Base-by-base conservation (phyloP, 2,113 vertebrate species). In the Nothoprocta perdicaria region DNA sequence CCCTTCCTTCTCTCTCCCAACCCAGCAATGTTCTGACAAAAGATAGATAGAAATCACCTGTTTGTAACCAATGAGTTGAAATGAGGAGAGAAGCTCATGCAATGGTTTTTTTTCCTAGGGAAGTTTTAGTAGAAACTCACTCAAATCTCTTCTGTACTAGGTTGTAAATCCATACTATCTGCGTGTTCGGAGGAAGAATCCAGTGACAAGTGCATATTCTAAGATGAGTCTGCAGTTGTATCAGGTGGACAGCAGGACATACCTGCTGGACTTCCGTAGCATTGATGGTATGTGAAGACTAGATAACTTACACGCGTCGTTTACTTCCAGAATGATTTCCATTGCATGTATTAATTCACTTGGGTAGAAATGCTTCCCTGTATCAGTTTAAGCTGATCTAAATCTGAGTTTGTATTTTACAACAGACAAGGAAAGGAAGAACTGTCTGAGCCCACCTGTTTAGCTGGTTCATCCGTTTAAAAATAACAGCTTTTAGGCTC, bases 221-320 rank as follows among this genome's bases (percentile, higher is more conserved):
- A 99, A 99, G 98, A 99, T 99, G 99, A 99, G 99, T 94, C 98
- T 99, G 46, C 99, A 99, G 95, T 95, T 99, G 74, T 99, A 99
- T 96, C 99, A 99, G 93, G 99, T 99, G 97, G 99, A 99, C 96
- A 99, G 99, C 94, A 98, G 99, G 95, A 99, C 99, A 31, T 99
- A 99, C 91, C 98, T 99, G 90, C 94, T 99, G 71, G 99, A 99
- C 96, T 99, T 99, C 82, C 98, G 99, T 96, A 99, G 99, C 97
- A 99, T 99, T 95, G 99, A 99, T 67, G 99, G 99, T 99, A 98
- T 87, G 98, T 97, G 29, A 77, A 85, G 23, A 35, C 5, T 60
- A n/a, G 2, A 7, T 58, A 68, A 61, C 16, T 63, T 71, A 92
- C 29, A 52, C 45, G 19, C 45, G 5, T 50, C 10, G 4, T 48